phyloP scores from a whole-genome alignment of 2,888 invertebrate species.

The Punctoribates punctum region DNA sequence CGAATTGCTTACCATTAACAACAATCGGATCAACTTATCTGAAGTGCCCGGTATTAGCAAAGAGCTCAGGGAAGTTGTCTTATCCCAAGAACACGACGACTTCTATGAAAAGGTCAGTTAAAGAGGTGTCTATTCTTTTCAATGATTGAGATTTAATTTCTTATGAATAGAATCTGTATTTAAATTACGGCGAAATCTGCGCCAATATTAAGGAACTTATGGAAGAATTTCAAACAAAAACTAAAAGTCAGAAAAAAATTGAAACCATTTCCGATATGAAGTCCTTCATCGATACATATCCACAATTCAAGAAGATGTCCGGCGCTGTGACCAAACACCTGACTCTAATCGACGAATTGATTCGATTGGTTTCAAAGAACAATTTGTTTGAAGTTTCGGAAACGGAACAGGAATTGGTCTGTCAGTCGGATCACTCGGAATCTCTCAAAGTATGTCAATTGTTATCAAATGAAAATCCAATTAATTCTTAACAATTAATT shows the following conservation, averaged over 20 bases:
- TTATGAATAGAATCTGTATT: slow-evolving; percentile 72
- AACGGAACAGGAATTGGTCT: slow-evolving; percentile 86
- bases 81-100: slow-evolving; percentile 92
- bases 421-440: slow-evolving; percentile 61
- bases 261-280: slow-evolving; percentile 99
- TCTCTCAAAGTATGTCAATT: slow-evolving; percentile 59
- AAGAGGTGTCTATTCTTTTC: background rate
- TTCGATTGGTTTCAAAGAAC: slow-evolving; percentile 71
- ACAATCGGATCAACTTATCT: slow-evolving; percentile 87
- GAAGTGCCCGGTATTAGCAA: slow-evolving; percentile 76
- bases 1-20: slow-evolving; percentile 84
- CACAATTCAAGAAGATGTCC: slow-evolving; percentile 93
- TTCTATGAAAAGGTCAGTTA: slow-evolving; percentile 78
- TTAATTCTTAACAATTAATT: too few species aligned
- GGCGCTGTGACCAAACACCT: slow-evolving; percentile 97
- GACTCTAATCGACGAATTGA: slow-evolving; percentile 91
- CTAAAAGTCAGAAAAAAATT: slow-evolving; percentile 91
- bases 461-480: too few species aligned
- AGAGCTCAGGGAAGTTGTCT: slow-evolving; percentile 85
- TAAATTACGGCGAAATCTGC: slow-evolving; percentile 98
- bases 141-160: slow-evolving; percentile 41
- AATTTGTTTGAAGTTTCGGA: slow-evolving; percentile 85
- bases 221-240: slow-evolving; percentile 95
- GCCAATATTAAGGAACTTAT: slow-evolving; percentile 92
- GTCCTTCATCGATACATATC: slow-evolving; percentile 94